A percentile compares a stretch with the other conserved stretches of the same genome.
phyloP scores from a whole-genome alignment of 2,797 vertebrate genomes.

The Chelmon rostratus region DNA sequence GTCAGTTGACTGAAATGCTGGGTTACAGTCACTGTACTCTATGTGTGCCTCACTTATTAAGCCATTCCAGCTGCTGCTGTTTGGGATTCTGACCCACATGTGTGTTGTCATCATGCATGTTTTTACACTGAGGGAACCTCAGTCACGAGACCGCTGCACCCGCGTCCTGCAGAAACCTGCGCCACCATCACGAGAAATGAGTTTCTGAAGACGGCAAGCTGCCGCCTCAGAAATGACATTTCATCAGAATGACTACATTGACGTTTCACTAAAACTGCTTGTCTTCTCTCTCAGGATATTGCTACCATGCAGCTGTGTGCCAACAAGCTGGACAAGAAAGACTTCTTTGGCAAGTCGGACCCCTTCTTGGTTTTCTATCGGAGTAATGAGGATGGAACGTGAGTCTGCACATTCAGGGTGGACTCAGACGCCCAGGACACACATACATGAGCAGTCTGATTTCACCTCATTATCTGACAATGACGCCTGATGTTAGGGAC shows the following conservation, averaged over 20 bases:
- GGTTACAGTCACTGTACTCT: conserved; percentile 45
- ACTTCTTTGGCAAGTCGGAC: conserved; percentile 98
- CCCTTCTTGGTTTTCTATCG: conserved; percentile 98
- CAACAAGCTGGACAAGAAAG: conserved; percentile 98
- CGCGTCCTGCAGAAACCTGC: not conserved
- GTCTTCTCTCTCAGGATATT: conserved; percentile 87
- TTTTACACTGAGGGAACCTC: not conserved
- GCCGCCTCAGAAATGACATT: conserved; percentile 30
- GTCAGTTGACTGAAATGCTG: conserved; percentile 51
- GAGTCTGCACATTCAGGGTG: conserved; percentile 60
- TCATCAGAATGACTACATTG: conserved; percentile 37
- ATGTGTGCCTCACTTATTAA: conserved; percentile 28
- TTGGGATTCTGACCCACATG: conserved; percentile 34
- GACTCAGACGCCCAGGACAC: not conserved
- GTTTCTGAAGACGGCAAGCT: conserved; percentile 22
- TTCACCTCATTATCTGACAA: not conserved
- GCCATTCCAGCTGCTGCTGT: not conserved
- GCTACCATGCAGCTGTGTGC: conserved; percentile 97
- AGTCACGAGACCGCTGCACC: not conserved
- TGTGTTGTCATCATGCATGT: conserved; percentile 28
- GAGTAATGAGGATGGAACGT: conserved; percentile 99
- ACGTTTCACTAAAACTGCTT: conserved; percentile 7
- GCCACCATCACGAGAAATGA: not conserved
- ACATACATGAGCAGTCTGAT: not conserved
- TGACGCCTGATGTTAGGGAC: not conserved